phyloP scores from a whole-genome alignment of 2,797 vertebrate genomes.

The Hypotaenidia okinawae region DNA sequence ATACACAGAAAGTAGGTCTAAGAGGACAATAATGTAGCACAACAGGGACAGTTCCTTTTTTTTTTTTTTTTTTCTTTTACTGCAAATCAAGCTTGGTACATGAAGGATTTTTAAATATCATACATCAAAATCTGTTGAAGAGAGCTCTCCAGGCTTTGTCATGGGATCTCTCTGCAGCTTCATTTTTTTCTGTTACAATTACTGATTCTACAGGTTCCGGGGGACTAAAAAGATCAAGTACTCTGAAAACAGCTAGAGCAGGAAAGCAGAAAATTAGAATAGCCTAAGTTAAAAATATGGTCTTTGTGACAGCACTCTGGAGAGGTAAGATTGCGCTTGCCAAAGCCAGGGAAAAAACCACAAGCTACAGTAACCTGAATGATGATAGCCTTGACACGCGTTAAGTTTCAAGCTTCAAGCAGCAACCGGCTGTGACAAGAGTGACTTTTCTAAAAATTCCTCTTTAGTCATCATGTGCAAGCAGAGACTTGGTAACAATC shows the following conservation, averaged over 20 bases:
- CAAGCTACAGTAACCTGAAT: background rate
- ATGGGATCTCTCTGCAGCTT: background rate
- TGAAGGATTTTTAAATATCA: background rate
- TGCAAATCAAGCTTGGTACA: background rate
- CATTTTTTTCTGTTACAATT: background rate
- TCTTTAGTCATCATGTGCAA: slow-evolving; percentile 41
- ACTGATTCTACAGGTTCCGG: background rate
- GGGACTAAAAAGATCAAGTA: background rate
- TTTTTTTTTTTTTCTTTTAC: background rate
- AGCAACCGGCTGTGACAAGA: background rate
- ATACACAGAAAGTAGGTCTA: background rate
- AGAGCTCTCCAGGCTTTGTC: background rate
- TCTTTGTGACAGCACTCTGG: background rate
- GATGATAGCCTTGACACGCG: background rate
- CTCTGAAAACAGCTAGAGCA: background rate
- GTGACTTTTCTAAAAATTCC: slow-evolving; percentile 49
- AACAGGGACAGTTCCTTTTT: background rate
- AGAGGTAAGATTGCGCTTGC: background rate
- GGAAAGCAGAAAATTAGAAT: background rate
- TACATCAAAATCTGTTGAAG: background rate
- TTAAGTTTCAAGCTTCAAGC: slow-evolving; percentile 22
- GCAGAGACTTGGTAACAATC: background rate
- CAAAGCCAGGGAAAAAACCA: background rate
- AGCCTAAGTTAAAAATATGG: background rate
- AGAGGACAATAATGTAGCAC: background rate